Conservation (phyloP, 30 jellyfish, hydroid and myxozoan genomes). For the Aurelia aurita region DNA sequence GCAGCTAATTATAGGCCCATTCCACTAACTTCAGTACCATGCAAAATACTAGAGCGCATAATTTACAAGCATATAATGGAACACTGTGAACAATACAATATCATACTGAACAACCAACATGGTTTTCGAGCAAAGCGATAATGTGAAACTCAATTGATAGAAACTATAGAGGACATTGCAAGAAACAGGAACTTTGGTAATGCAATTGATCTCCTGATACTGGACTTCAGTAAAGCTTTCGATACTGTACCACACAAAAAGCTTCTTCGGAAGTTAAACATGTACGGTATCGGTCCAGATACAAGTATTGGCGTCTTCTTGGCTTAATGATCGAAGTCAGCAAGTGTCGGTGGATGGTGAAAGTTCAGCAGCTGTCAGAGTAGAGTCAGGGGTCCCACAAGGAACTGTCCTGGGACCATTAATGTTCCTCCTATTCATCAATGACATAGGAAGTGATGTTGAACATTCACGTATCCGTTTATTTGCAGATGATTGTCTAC, state of each 20-base stretch:
- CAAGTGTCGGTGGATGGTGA: slow-evolving; percentile 13
- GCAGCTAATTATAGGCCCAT: slow-evolving; percentile 43
- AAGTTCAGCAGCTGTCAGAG: slow-evolving; percentile 44
- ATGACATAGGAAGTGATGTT: slow-evolving; percentile 28
- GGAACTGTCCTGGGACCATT: slow-evolving; percentile 65
- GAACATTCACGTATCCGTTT: slow-evolving; percentile 51
- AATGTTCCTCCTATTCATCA: slow-evolving; percentile 48
- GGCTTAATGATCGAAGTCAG: slow-evolving; percentile 29
- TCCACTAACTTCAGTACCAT: slow-evolving; percentile 35
- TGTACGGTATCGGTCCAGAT: slow-evolving; percentile 30
- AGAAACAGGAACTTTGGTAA: slow-evolving; percentile 12
- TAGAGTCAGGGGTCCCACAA: slow-evolving; percentile 57
- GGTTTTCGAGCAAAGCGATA: slow-evolving; percentile 46
- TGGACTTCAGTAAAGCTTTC: slow-evolving; percentile 45
- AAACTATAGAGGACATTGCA: slow-evolving; percentile 43
- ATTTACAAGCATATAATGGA: slow-evolving; percentile 28
- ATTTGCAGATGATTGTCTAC: slow-evolving; percentile 60
- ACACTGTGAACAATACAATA: slow-evolving; percentile 17
- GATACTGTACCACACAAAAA: slow-evolving; percentile 49
- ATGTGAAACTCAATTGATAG: slow-evolving; percentile 65
- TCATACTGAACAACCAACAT: slow-evolving; percentile 30
- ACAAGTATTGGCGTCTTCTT: slow-evolving; percentile 31
- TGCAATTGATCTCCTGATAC: slow-evolving; percentile 26
- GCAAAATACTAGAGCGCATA: slow-evolving; percentile 42
- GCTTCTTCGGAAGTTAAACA: slow-evolving; percentile 31